Base-by-base conservation (phyloP, 2,113 vertebrate species). In the Ailurus styani region DNA sequence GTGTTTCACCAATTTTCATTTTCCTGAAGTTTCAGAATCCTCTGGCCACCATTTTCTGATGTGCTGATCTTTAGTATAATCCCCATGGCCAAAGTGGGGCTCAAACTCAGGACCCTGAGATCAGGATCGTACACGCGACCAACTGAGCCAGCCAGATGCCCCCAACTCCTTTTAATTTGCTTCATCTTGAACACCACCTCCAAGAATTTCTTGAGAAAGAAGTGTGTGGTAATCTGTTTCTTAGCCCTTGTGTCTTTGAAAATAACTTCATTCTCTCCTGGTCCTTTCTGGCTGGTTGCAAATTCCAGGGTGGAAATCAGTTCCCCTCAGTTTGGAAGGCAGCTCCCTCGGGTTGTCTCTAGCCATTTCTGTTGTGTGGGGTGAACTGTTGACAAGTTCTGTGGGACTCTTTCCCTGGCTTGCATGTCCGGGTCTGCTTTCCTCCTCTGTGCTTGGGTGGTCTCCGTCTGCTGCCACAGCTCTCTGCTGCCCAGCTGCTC, bases 281-380 rank as follows among this genome's bases (percentile, higher is more conserved):
- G 27, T 50, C 15, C 18, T 47, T 75, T 27, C 5, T 29, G 37
- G 37, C 62, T 50, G 52, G 6, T 83, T 37, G 90, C 10, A n/a
- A 87, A 57, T 64, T 66, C 37, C 34, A 50, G 66, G 45, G 13
- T 62, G n/a, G 47, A 31, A 79, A 14, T 7, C 10, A 3, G 23
- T 25, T 50, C 37, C 81, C 34, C 37, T 50, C 2, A 14, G 34
- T 13, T 70, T 84, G 40, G 62, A 73, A 60, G 34, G 11, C 20
- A 4, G 37, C 31, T 52, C 12, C 11, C 18, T 2, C 14, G 0
- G 3, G 5, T 31, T 54, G 7, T 40, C 21, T 29, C 37, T 10
- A 20, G 60, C 18, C 7, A 20, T 64, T 47, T 10, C 37, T 10
- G 13, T 5, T 17, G 52, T 10, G 3, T 15, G 34, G 7, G 6